Evolutionary conservation across 1,140 invertebrate species (phyloP).

Genomic region (Bombus confusus): DNA sequence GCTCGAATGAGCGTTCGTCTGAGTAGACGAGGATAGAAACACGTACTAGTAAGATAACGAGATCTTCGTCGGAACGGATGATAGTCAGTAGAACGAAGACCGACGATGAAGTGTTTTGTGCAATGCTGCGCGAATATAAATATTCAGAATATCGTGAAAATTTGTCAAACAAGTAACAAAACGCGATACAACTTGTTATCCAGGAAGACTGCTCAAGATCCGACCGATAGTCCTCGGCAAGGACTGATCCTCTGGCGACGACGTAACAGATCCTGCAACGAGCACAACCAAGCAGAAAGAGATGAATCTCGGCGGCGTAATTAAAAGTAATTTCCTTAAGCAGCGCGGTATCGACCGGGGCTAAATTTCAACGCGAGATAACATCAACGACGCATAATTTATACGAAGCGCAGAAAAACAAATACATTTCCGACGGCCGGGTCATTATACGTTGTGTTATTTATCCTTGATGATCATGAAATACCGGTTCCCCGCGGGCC

Average conservation of each 20-base stretch:
- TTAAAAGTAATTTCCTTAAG: constrained; percentile 63
- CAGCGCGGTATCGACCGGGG: constrained; percentile 36
- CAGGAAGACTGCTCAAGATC: not conserved
- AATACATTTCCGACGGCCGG: constrained; percentile 68
- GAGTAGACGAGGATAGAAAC: not conserved
- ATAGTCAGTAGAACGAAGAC: constrained; percentile 16
- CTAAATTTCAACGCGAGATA: constrained; percentile 66
- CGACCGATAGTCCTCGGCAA: not conserved
- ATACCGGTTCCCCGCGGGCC: constrained; percentile 64
- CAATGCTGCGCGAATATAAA: not conserved
- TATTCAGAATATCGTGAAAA: not conserved
- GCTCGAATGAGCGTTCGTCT: not conserved
- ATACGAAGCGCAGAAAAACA: constrained; percentile 67
- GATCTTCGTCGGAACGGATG: constrained; percentile 1
- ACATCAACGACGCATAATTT: constrained; percentile 61
- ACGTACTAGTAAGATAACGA: not conserved
- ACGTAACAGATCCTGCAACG: not conserved
- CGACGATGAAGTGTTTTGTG: constrained; percentile 3
- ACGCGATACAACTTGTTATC: not conserved
- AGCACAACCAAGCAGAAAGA: not conserved
- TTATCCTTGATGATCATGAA: constrained; percentile 71
- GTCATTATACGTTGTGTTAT: constrained; percentile 67
- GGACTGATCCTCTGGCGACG: constrained; percentile 30
- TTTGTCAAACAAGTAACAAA: not conserved
- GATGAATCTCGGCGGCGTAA: constrained; percentile 50